Percentiles rank a stretch among this genome's conserved stretches.
These are phyloP conservation scores for Blera fallax DNA, from an alignment of 2,888 invertebrate species.

Conservation along the genomic window DNA sequence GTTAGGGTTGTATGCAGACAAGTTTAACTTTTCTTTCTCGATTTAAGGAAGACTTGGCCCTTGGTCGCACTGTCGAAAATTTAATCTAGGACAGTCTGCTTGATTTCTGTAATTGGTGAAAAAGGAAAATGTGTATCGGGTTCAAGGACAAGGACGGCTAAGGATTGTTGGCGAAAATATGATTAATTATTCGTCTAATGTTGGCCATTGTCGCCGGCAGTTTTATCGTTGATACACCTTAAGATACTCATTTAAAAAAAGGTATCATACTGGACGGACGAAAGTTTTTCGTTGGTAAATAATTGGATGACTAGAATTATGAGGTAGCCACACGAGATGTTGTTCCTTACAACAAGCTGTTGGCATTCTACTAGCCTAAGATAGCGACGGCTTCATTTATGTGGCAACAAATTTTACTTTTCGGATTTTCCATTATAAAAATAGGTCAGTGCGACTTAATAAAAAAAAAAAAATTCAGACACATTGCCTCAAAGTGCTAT, in stretches of 20 bases:
- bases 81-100: background rate
- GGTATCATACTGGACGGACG: background rate
- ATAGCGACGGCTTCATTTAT: no score
- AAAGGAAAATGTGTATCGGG: background rate
- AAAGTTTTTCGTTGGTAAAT: background rate
- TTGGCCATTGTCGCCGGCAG: background rate
- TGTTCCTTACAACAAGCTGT: no score
- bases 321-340: background rate
- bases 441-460: no score
- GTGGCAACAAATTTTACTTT: no score
- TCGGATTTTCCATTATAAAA: no score
- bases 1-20: background rate
- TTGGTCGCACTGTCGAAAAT: background rate
- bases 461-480: background rate
- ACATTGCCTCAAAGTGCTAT: background rate
- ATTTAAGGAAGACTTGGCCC: background rate
- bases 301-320: background rate
- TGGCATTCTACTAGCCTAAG: no score
- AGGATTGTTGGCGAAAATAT: background rate
- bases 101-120: background rate
- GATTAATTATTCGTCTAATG: background rate
- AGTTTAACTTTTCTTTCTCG: constrained; percentile 25
- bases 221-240: background rate
- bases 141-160: constrained; percentile 19
- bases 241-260: background rate